Evolutionary conservation across 2,888 invertebrate genomes (phyloP), one percentile per base, ranked within the genome.

Genomic region (Lamellibrachia columna): DNA sequence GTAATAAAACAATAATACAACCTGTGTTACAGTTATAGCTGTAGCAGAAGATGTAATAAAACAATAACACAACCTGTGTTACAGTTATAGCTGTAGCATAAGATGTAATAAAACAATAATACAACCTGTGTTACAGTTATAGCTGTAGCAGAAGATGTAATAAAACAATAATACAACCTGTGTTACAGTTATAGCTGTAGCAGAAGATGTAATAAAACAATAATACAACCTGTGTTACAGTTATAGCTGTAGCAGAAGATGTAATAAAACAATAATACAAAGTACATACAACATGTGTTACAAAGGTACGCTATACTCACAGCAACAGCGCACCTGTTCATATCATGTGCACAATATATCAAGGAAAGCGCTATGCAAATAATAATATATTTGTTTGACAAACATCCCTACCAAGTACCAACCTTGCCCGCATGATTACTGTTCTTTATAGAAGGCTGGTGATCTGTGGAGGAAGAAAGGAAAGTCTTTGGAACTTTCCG

Each of bases 401-500:
- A 22, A 22, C n/a, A 75, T 75, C 22, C 0, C 75, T 6, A 75
- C 75, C n/a, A 52, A 55, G 22, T 6, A 75, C 75, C n/a, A 52
- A 55, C 92, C 40, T 52, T 92, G 92, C 55, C 7, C 22, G 53
- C 4, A 6, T 52, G 53, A 15, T 15, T 58, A 22, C 22, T 75
- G 22, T 75, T 75, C 75, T 75, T 75, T 75, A 75, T 75, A 75
- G 75, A 53, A 52, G 91, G 53, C 40, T 91, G 91, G 91, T 91
- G 52, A 91, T 91, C 91, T 15, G 53, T 28, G 40, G 91, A 53
- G 11, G 52, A 91, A 22, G 40, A 52, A 2, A 53, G 91, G 15
- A 9, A 91, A 91, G 11, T 53, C 7, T 52, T 52, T 11, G 91
- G 91, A 75, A 75, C 75, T 15, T 75, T 75, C 75, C 75, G 75